phyloP scores from a whole-genome alignment of 1,140 invertebrate genomes.

The Frieseomelitta varia region DNA sequence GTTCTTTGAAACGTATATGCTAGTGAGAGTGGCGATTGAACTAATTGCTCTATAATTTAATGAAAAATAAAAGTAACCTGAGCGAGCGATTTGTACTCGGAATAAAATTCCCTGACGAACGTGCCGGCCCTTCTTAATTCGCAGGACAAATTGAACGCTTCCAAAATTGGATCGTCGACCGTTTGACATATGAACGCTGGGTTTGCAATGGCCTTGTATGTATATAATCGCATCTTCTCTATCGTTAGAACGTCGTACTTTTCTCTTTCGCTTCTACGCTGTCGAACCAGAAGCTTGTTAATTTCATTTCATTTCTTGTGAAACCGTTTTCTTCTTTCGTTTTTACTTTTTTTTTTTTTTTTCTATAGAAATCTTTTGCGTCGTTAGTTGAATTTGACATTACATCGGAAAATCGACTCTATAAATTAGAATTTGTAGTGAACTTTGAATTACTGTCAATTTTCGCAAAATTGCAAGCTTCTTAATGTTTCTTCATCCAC shows the following conservation, averaged over 20 bases:
- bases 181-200: constrained; percentile 87
- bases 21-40: too few species aligned
- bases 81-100: constrained; percentile 83
- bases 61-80: constrained; percentile 55
- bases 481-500: too few species aligned
- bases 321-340: background rate
- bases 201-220: constrained; percentile 85
- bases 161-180: constrained; percentile 85
- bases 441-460: too few species aligned
- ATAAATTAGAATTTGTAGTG: too few species aligned
- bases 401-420: too few species aligned
- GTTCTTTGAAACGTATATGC: too few species aligned
- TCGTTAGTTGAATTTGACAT: too few species aligned
- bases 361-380: too few species aligned
- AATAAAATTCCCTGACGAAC: constrained; percentile 83
- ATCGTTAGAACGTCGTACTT: constrained; percentile 80
- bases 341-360: background rate
- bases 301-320: background rate
- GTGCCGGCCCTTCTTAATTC: constrained; percentile 82
- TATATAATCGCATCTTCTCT: constrained; percentile 82
- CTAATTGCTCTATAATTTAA: too few species aligned
- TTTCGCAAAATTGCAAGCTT: too few species aligned
- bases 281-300: background rate
- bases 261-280: constrained; percentile 69
- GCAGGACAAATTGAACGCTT: constrained; percentile 84